Base-by-base conservation (phyloP, 2,888 invertebrate species). In the Clunio marinus region DNA sequence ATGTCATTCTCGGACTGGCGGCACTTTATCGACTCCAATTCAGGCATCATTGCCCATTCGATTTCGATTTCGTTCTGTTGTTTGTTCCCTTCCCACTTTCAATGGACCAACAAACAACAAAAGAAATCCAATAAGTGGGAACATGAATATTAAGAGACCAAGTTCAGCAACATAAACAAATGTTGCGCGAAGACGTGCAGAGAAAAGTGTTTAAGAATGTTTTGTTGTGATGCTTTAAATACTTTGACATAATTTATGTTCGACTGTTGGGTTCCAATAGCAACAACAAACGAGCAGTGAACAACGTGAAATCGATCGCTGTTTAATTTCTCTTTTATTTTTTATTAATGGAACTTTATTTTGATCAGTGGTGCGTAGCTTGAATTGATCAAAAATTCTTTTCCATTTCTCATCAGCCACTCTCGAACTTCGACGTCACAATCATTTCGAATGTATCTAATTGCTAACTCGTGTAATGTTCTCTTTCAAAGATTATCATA, bases 381-480 rank as follows among this genome's bases (percentile, higher is more conserved):
- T n/a, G n/a, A n/a, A n/a, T n/a, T n/a, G n/a, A n/a, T n/a, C n/a
- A n/a, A n/a, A 32, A 32, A 32, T 32, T 32, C 10, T 7, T 32
- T 32, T 32, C 32, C 32, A 32, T 32, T 32, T 10, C 10, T 7
- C 32, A 32, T 7, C 4, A 7, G 32, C 10, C 4, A 32, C 41
- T 32, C 32, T 32, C 32, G 8, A 17, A 22, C 51, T 17, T 17
- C n/a, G 10, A 41, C 51, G 20, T 51, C 51, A 51, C 22, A 51
- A 51, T 51, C 51, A 17, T 22, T 20, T 20, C n/a, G 20, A 22
- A 51, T 20, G n/a, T 20, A 51, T 51, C 51, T 51, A 51, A 51
- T 51, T 51, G 51, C 51, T 17, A 51, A 22, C 51, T 51, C 51
- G 22, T 51, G 51, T 51, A 51, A 51, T 51, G 22, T 51, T 51